phyloP scores from a whole-genome alignment of 1,140 invertebrate species.

The Philopotamus ludificatus region DNA sequence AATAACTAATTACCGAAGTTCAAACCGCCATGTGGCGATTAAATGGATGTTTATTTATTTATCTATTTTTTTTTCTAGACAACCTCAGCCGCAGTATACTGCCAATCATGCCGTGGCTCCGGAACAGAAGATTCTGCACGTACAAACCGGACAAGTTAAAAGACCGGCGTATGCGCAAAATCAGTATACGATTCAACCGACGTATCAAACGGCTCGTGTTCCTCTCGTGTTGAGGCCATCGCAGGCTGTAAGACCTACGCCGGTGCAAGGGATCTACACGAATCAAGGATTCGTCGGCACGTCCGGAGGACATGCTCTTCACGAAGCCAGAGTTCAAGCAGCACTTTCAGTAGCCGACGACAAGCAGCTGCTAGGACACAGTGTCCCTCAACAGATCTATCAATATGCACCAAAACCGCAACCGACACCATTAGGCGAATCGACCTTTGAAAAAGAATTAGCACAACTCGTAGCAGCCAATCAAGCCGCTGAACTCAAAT shows the following conservation, averaged over 20 bases:
- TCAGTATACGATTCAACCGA: conserved; percentile 24
- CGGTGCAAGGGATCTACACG: conserved; percentile 29
- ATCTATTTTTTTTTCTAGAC: conserved; percentile 19
- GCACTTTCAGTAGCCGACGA: conserved; percentile 36
- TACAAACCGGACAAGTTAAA: conserved; percentile 23
- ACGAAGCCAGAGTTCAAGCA: conserved; percentile 40
- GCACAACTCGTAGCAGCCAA: conserved; percentile 37
- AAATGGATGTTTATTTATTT: not conserved
- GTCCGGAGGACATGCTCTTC: conserved; percentile 27
- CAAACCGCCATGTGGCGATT: not conserved
- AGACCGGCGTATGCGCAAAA: conserved; percentile 17
- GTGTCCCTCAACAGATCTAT: not conserved
- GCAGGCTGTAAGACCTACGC: conserved; percentile 29
- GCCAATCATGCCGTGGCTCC: not conserved
- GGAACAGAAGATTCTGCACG: conserved; percentile 32
- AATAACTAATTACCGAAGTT: too few species aligned
- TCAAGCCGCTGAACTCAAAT: conserved; percentile 35
- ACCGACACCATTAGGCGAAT: conserved; percentile 15
- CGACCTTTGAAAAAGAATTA: conserved; percentile 39
- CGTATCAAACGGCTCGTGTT: conserved; percentile 23
- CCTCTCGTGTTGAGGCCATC: conserved; percentile 29
- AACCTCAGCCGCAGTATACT: conserved; percentile 24
- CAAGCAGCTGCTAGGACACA: conserved; percentile 17
- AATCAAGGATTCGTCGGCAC: conserved; percentile 26
- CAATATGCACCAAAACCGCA: conserved; percentile 30